Base-by-base conservation (phyloP, 2,888 invertebrate species). In the Spilosoma lubricipeda region DNA sequence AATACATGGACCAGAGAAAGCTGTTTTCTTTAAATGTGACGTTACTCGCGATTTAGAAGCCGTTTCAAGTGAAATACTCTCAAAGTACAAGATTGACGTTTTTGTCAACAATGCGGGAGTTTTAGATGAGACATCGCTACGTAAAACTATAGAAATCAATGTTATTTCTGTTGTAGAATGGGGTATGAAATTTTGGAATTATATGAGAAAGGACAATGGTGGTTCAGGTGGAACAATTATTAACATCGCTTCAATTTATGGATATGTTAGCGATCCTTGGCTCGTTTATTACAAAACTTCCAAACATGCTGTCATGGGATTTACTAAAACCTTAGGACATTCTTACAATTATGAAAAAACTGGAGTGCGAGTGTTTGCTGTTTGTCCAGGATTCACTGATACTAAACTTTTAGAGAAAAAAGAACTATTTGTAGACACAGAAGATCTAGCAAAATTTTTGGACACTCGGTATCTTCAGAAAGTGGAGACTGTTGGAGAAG, bases 161-260 rank as follows among this genome's bases (percentile, higher is more conserved):
- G 81, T 85, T 0, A 80, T 85, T 23, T 89, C 88, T 48, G 45
- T 86, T 3, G 78, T 90, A 5, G 86, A 87, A 63, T 91, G 96
- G 76, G 93, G 93, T 0, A 86, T 95, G 42, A 90, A 96, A 45
- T 97, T 95, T 52, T 91, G 96, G 82, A 91, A 96, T 71, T 92
- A 95, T 85, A 95, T 96, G 95, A 92, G 96, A n/a, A 94, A 89
- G 70, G 93, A 96, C 79, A 93, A 92, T 33, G 94, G 95, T 2
- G 96, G 96, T 0, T 86, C 89, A 59, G 97, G 97, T 9, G 97
- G 97, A 7, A 93, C 95, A 7, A 95, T 97, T 70, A 92, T 97
- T 39, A 97, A 97, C 86, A 90, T 97, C 63, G 93, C 96, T 2
- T 97, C 97, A 1, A 94, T 96, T 23, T 70, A 70, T 13, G 70